Percentiles rank a stretch among this genome's conserved stretches.
phyloP scores from a whole-genome alignment of 2,113 vertebrate species.

The Pheucticus melanocephalus region DNA sequence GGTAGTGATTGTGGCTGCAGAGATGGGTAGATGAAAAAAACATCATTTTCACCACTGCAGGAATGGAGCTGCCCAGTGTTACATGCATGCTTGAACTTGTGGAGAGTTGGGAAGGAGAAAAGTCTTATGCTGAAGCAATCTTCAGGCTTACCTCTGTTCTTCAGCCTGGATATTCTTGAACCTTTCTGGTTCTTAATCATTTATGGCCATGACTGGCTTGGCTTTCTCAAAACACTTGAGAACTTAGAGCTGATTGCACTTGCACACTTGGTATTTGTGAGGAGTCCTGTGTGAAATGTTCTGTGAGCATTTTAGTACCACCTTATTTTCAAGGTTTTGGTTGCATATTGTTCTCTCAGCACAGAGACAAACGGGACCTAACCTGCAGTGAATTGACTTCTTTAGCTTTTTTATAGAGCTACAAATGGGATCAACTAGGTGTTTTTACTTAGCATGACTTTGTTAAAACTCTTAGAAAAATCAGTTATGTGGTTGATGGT shows the following conservation, averaged over 20 bases:
- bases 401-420: not conserved
- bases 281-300: not conserved
- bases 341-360: not conserved
- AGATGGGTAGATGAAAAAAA: not conserved
- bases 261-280: not conserved
- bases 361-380: not conserved
- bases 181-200: not conserved
- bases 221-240: not conserved
- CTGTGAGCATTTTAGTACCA: not conserved
- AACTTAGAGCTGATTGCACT: not conserved
- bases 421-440: rapidly evolving
- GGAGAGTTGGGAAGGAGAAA: not conserved
- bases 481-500: not conserved
- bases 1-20: not conserved
- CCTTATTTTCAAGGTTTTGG: not conserved
- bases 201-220: not conserved
- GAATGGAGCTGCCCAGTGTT: not conserved
- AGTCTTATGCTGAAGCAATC: not conserved
- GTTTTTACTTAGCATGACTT: not conserved
- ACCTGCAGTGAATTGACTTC: not conserved
- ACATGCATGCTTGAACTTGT: not conserved
- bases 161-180: not conserved
- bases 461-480: not conserved
- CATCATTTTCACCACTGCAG: not conserved
- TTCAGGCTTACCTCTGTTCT: not conserved